Evolutionary conservation across 2,113 vertebrate genomes (phyloP), one percentile per base, ranked within the genome.

Genomic region (Perccottus glenii): DNA sequence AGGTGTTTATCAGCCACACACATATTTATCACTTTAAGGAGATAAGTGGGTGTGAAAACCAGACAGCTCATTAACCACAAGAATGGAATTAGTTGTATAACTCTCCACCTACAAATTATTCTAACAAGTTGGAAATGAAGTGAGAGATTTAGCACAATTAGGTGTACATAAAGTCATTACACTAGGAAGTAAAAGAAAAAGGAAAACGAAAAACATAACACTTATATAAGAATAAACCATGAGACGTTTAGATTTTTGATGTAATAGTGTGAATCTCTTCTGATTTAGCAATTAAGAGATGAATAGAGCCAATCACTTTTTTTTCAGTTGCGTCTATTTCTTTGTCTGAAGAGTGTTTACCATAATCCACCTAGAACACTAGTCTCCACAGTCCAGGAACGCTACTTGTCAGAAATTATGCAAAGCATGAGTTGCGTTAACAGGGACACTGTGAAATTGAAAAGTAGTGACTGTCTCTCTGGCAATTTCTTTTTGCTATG

Each of bases 31-130:
- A 89, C 60, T 67, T 70, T 66, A 79, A 77, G 55, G 44, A 89
- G 82, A 89, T 88, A 85, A 89, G 86, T 87, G 78, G 73, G 78
- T 89, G 82, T 77, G 81, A 88, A 85, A 89, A 86, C 81, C 76
- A 82, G 66, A 78, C 50, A 32, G 60, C 61, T 81, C 89, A 87
- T 79, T 48, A 79, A 78, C 56, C 58, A 61, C 52, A 9, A 32
- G 53, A 78, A 67, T 27, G 2, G 44, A 81, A 84, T 78, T 68
- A 72, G 43, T 57, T 83, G 76, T 64, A 83, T 74, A 70, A 53
- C 70, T 70, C 76, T 56, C 83, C 83, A 70, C 83, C 76, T 68
- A 44, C 45, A 12, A 49, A 58, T 33, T 36, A 49, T 11, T 27
- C 19, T 27, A 27, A 72, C 58, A 72, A 53, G 59, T 70, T 75